Conservation (phyloP, 2,888 invertebrate species). For the Amblyjoppa fuscipennis region DNA sequence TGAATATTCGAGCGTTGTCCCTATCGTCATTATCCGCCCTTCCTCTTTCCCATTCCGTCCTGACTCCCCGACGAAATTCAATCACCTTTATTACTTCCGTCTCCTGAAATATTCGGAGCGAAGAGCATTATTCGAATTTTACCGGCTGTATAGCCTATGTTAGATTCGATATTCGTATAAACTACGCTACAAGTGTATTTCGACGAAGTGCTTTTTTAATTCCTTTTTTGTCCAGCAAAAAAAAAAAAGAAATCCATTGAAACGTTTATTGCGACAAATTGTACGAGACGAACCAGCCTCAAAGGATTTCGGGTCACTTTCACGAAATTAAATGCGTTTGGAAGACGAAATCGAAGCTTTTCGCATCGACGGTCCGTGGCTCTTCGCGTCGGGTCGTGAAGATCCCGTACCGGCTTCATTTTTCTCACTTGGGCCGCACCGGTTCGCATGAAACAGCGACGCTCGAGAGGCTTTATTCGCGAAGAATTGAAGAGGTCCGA, state of each 20-base stretch:
- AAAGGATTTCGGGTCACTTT: no score
- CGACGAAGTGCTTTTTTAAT: no score
- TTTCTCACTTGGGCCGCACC: neutral
- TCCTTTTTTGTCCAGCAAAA: no score
- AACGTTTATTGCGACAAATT: no score
- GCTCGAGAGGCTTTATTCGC: constrained; percentile 41
- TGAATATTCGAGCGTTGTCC: constrained; percentile 20
- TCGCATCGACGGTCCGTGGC: neutral
- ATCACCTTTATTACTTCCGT: constrained; percentile 62
- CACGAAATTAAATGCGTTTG: no score
- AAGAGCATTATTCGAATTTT: constrained; percentile 40
- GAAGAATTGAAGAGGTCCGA: constrained; percentile 36
- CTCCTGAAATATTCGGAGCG: constrained; percentile 48
- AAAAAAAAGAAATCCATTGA: no score
- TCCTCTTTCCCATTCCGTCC: constrained; percentile 26
- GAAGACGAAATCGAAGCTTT: no score
- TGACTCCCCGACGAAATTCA: constrained; percentile 47
- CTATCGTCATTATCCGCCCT: constrained; percentile 20
- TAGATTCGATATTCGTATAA: neutral
- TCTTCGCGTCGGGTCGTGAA: neutral
- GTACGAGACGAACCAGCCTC: no score
- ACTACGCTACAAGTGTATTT: neutral
- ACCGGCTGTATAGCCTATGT: neutral
- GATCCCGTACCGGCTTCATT: neutral
- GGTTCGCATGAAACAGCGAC: constrained; percentile 29